Percentiles rank a stretch among this genome's conserved stretches.
Conservation (phyloP, 1,140 invertebrate genomes). For the Elysia chlorotica region DNA sequence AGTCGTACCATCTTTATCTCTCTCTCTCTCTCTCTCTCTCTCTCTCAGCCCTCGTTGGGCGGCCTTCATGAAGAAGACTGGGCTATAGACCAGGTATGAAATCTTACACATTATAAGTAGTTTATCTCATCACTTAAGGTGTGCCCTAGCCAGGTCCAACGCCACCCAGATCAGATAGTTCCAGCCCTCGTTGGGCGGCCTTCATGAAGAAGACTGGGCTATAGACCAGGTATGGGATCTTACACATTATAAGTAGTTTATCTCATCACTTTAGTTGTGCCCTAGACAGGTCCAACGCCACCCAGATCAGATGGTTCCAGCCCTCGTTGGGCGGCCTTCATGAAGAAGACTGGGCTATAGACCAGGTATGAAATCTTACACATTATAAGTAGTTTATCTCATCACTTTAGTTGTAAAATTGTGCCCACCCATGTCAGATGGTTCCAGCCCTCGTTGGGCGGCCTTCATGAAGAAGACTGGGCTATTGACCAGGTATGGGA, state of each 20-base stretch:
- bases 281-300: no score
- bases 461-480: constrained; percentile 57
- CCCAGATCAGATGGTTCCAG: constrained; percentile 62
- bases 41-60: constrained; percentile 60
- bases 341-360: constrained; percentile 61
- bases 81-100: constrained; percentile 60
- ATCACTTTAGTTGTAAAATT: no score
- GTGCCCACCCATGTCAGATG: constrained; percentile 59
- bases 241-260: no score
- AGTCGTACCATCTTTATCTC: no score
- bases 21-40: no score
- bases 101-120: no score
- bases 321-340: constrained; percentile 57
- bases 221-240: constrained; percentile 56
- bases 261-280: no score
- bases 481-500: constrained; percentile 61
- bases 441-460: constrained; percentile 61
- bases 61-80: constrained; percentile 58
- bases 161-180: constrained; percentile 61
- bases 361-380: constrained; percentile 52
- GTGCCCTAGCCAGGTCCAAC: no score
- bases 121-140: no score
- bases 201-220: constrained; percentile 60
- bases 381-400: no score
- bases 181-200: constrained; percentile 60